phyloP scores from a whole-genome alignment of 2,113 vertebrate genomes.

The Chloropsis cyanopogon region DNA sequence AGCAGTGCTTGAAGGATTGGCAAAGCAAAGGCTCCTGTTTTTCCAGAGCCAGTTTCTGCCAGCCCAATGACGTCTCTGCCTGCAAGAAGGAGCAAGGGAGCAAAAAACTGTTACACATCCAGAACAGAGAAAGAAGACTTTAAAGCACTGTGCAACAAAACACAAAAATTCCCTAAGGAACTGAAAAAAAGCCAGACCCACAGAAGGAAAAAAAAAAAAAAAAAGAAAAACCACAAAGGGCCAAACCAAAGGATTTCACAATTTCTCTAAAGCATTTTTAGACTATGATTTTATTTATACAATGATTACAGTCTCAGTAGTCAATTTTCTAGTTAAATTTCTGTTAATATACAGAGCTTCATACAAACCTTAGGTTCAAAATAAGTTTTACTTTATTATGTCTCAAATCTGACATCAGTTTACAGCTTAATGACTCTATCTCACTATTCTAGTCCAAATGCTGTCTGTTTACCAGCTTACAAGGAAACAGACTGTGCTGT shows the following conservation, averaged over 20 bases:
- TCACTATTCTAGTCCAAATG: not conserved
- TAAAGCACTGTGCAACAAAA: not conserved
- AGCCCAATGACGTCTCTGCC: slow-evolving; percentile 92
- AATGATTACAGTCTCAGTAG: not conserved
- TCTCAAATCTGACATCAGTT: not conserved
- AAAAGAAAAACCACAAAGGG: not conserved
- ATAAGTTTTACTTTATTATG: not conserved
- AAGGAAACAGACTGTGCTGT: not conserved
- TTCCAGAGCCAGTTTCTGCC: slow-evolving; percentile 96
- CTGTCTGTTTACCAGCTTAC: not conserved
- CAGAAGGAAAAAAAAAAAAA: not conserved
- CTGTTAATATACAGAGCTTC: not conserved
- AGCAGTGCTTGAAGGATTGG: slow-evolving; percentile 93
- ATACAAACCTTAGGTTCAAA: not conserved
- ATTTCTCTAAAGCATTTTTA: not conserved
- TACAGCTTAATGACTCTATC: not conserved
- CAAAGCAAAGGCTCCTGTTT: slow-evolving; percentile 94
- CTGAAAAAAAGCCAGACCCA: not conserved
- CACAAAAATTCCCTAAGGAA: not conserved
- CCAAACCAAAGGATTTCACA: not conserved
- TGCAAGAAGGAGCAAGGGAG: slow-evolving; percentile 11
- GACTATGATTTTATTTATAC: not conserved
- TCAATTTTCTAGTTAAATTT: not conserved
- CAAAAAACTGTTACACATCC: not conserved
- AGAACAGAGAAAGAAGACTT: not conserved